phyloP scores from a whole-genome alignment of 2,113 vertebrate species.

The Ivindomyrus marchei region DNA sequence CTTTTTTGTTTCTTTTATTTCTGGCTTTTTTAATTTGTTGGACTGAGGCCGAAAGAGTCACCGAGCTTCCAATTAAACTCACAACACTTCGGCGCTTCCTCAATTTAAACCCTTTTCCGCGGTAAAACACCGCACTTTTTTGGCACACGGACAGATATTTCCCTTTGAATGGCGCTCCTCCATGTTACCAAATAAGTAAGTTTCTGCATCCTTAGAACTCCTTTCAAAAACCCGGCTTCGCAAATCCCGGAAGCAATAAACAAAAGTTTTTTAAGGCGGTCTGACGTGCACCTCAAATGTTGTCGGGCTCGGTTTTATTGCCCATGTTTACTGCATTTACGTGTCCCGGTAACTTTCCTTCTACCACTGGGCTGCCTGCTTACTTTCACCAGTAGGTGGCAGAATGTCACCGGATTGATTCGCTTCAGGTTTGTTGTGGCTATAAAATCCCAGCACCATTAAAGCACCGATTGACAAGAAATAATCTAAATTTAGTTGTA shows the following conservation, averaged over 20 bases:
- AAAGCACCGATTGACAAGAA: not conserved
- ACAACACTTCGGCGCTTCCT: not conserved
- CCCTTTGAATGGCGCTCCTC: not conserved
- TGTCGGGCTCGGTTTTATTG: not conserved
- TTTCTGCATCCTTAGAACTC: not conserved
- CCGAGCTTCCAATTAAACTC: not conserved
- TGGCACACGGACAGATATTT: not conserved
- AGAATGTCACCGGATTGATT: not conserved
- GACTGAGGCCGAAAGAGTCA: not conserved
- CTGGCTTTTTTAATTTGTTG: not conserved
- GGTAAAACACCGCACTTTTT: not conserved
- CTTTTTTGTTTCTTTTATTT: not conserved
- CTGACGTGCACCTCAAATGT: not conserved
- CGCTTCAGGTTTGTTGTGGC: not conserved
- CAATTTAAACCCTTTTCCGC: not conserved
- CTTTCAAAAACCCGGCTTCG: not conserved
- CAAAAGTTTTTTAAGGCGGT: not conserved
- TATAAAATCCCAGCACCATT: not conserved
- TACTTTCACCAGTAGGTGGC: constrained; percentile 11
- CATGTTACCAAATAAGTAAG: not conserved
- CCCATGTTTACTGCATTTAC: not conserved
- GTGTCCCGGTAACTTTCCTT: not conserved
- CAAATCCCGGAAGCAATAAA: not conserved
- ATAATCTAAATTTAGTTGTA: not conserved
- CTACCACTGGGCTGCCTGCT: not conserved